Evolutionary conservation across 2,888 invertebrate genomes (phyloP), one percentile per base, ranked within the genome.

Genomic region (Aethes cnicana): DNA sequence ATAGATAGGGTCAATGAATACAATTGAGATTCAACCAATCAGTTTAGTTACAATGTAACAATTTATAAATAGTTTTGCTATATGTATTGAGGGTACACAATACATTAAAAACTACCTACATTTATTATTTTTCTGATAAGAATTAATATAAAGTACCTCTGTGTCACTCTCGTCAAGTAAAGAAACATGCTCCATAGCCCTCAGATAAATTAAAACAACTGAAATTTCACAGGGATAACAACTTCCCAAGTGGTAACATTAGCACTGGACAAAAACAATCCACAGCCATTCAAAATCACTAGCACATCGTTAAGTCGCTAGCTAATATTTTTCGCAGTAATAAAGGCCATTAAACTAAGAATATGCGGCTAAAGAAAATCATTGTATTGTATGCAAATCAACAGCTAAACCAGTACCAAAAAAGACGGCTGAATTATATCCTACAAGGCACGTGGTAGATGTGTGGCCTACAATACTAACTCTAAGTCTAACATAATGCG

Each of bases 381-480:
- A 86, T 84, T 85, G 81, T 84, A 86, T 84, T 85, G 81, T 84
- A 87, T 85, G 86, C 85, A 83, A 88, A 88, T 85, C 46, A 81
- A 74, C 79, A 67, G 59, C 71, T 71, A 69, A 72, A 75, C 72
- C 74, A 78, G 73, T 79, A 79, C 79, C 77, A 62, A 74, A 74
- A 77, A 72, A 74, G 73, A 76, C 72, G 69, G 71, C 71, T 39
- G 61, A 64, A 71, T 71, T 67, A 69, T 71, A 58, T 66, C 61
- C 69, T 62, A 71, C 66, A 73, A 73, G 65, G 70, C 68, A 71
- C 72, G 64, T 65, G 68, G 61, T 61, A 57, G 62, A 62, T 72
- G 68, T 77, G 75, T 74, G 70, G 77, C 71, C 65, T 59, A 67
- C 62, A 65, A 62, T 59, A 62, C 72, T 77, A 72, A 69, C 62